Evolutionary conservation across 1,140 invertebrate genomes (phyloP), one percentile per base, ranked within the genome.

Genomic region (Popillia japonica): DNA sequence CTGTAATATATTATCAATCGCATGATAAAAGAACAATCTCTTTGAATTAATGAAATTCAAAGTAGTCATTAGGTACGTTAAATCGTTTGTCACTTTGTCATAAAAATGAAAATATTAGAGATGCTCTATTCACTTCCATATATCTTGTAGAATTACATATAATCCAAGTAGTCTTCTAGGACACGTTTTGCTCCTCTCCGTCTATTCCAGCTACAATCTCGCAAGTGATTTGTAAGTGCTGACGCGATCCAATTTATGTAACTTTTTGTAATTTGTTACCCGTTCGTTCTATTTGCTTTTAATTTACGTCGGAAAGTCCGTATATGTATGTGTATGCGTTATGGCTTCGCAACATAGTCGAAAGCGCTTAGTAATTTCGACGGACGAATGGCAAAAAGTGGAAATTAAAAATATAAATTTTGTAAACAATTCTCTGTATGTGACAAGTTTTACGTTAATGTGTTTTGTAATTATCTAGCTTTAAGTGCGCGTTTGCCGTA

Each of bases 231-330:
- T 55, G 48, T 55, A 55, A 55, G 48, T 55, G 48, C 48, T 55
- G 48, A 55, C 48, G 48, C 48, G n/a, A 17, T 17, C 48, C 48
- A 17, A 55, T 55, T 55, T 55, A 55, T 55, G 14, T 55, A 55
- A 17, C 14, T 55, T 55, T 55, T 55, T 55, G 48, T 55, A 55
- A 55, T 55, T 55, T 55, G 14, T 17, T 55, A 55, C 14, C 48
- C 48, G 48, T 55, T 55, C 14, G 48, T 55, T 55, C 48, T 55
- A 55, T 55, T 55, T 55, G 48, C 48, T 55, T 55, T 55, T 55
- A 55, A 55, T 55, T 55, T 55, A 17, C 48, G 48, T 55, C 48
- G 11, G 48, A 17, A 55, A 55, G 4, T 17, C 17, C 48, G 10
- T 10, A 11, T 48, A 11, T 48, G 7, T 48, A 11, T 17, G 48